Conservation (phyloP, 2,888 invertebrate species). For the Watsonalla binaria region DNA sequence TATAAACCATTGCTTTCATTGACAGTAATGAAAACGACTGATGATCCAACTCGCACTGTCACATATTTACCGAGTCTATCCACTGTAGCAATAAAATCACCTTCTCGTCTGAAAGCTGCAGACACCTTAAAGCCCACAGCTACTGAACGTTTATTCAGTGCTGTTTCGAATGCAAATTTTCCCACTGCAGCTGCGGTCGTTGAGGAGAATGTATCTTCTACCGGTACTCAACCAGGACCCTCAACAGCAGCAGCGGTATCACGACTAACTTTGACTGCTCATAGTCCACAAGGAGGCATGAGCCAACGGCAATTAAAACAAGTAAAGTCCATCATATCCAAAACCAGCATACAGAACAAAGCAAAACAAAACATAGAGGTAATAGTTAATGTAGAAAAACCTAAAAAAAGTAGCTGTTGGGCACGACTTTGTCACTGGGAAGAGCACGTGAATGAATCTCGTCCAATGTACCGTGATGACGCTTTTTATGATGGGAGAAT, state of each 20-base stretch:
- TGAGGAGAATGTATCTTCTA: slow-evolving; percentile 27
- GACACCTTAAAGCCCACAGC: slow-evolving; percentile 21
- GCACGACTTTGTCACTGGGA: slow-evolving; percentile 55
- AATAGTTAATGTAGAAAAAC: slow-evolving; percentile 25
- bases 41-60: slow-evolving; percentile 56
- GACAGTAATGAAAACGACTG: slow-evolving; percentile 46
- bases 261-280: slow-evolving; percentile 48
- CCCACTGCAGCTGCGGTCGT: slow-evolving; percentile 62
- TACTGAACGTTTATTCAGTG: slow-evolving; percentile 36
- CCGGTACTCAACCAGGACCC: slow-evolving; percentile 38
- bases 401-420: slow-evolving; percentile 46
- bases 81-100: slow-evolving; percentile 26
- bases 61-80: slow-evolving; percentile 62
- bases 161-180: slow-evolving; percentile 48
- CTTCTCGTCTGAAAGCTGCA: slow-evolving; percentile 29
- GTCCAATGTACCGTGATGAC: slow-evolving; percentile 70
- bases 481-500: slow-evolving; percentile 62
- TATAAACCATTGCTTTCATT: slow-evolving; percentile 58
- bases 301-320: slow-evolving; percentile 54
- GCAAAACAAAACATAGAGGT: slow-evolving; percentile 34
- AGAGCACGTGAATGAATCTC: slow-evolving; percentile 49
- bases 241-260: slow-evolving; percentile 42
- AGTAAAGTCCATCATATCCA: slow-evolving; percentile 57
- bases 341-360: slow-evolving; percentile 36
- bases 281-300: slow-evolving; percentile 46